Conservation (phyloP, 2,888 invertebrate genomes). For the Meloe dianella region DNA sequence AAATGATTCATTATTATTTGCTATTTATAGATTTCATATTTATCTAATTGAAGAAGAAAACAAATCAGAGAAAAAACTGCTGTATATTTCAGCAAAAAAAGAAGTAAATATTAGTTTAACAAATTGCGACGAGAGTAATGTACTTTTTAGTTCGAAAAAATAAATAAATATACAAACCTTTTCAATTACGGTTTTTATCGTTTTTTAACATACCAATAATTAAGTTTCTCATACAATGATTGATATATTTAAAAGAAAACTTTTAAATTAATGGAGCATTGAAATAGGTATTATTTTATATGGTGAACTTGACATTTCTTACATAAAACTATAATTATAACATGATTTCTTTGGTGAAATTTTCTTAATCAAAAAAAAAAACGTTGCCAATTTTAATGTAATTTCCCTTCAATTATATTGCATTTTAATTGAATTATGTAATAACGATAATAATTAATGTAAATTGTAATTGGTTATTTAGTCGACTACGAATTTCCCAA, state of each 20-base stretch:
- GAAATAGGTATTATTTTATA: constrained; percentile 21
- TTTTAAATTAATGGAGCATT: constrained; percentile 26
- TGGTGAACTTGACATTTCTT: constrained; percentile 30
- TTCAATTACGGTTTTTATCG: not conserved
- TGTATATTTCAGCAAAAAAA: not conserved
- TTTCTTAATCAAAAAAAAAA: not conserved
- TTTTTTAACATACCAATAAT: constrained; percentile 8
- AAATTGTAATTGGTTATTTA: not conserved
- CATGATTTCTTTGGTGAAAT: constrained; percentile 16
- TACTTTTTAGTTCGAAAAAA: constrained; percentile 1
- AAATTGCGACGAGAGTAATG: not conserved
- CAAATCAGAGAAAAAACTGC: no score
- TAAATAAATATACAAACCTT: not conserved
- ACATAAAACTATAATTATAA: constrained; percentile 21
- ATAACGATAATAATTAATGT: not conserved
- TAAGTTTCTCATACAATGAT: constrained; percentile 23
- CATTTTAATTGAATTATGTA: not conserved
- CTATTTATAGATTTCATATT: constrained; percentile 12
- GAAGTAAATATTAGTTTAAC: constrained; percentile 5
- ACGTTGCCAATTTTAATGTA: not conserved
- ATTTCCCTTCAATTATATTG: not conserved
- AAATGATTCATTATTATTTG: not conserved
- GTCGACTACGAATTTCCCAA: not conserved
- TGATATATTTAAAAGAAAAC: constrained; percentile 20
- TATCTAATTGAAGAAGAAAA: constrained; percentile 16